A percentile compares a stretch with the other conserved stretches of the same genome.
Evolutionary conservation across 2,888 invertebrate species (phyloP).

Genomic region (Luperina nickerlii): DNA sequence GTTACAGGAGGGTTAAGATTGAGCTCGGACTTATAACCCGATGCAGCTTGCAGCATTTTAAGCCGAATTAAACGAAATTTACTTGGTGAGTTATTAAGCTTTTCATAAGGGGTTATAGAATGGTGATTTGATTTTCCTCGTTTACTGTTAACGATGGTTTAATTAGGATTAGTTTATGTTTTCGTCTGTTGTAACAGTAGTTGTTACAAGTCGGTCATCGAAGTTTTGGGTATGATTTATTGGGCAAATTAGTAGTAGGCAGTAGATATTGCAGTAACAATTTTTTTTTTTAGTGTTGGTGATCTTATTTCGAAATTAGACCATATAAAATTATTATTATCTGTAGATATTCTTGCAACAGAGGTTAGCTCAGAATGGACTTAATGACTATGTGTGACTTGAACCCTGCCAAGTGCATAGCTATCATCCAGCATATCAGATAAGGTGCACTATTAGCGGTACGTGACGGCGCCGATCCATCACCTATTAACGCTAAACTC

Average conservation of each 20-base stretch:
- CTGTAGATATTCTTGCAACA: neutral
- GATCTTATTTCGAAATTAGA: neutral
- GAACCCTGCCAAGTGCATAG: slow-evolving; percentile 16
- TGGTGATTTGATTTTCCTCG: slow-evolving; percentile 49
- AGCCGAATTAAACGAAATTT: slow-evolving; percentile 79
- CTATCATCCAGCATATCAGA: slow-evolving; percentile 12
- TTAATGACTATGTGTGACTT: slow-evolving; percentile 2
- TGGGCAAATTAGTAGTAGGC: too few relatives aligned
- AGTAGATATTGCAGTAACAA: neutral
- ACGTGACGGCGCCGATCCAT: slow-evolving; percentile 40
- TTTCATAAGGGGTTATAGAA: slow-evolving; percentile 67
- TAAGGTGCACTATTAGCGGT: neutral
- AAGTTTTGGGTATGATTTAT: neutral
- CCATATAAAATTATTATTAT: neutral
- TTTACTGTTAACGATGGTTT: slow-evolving; percentile 42
- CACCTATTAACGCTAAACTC: slow-evolving; percentile 45
- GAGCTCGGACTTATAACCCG: slow-evolving; percentile 71
- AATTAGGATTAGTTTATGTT: slow-evolving; percentile 36
- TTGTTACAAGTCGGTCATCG: neutral
- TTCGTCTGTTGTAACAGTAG: neutral
- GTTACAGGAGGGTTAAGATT: slow-evolving; percentile 82
- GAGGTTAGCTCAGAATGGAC: neutral
- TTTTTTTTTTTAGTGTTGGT: neutral
- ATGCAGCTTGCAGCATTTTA: slow-evolving; percentile 78
- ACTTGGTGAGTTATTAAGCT: slow-evolving; percentile 77